Percentiles rank a stretch among this genome's conserved stretches.
Evolutionary conservation across 2,113 vertebrate species (phyloP).

Genomic region (Melanerpes aurifrons): DNA sequence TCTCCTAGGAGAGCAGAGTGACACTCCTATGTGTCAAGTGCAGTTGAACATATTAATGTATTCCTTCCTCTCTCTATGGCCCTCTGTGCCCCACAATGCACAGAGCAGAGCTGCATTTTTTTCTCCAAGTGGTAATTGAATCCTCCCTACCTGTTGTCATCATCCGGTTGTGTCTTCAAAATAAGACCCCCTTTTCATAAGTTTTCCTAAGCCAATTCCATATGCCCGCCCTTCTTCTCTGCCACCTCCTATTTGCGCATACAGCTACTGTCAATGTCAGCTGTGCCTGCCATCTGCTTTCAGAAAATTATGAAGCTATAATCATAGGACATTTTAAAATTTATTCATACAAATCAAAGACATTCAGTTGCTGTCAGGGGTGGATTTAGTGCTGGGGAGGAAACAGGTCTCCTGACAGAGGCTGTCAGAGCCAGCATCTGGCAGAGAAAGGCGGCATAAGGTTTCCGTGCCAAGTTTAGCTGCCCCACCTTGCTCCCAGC

Average conservation of each 20-base stretch:
- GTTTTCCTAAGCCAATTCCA: background rate
- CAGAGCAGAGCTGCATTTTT: background rate
- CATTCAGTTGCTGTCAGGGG: constrained; percentile 12
- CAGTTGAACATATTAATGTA: constrained; percentile 8
- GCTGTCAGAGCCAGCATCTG: background rate
- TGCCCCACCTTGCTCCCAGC: background rate
- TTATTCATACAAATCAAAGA: constrained; percentile 61
- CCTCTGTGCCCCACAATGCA: background rate
- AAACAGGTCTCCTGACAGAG: background rate
- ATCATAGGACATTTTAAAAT: constrained; percentile 69
- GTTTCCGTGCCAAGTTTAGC: background rate
- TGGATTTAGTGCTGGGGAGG: constrained; percentile 28
- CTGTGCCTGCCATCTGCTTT: constrained; percentile 80
- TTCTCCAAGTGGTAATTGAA: background rate
- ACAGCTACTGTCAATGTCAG: constrained; percentile 63
- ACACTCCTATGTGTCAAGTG: background rate
- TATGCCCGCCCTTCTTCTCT: constrained; percentile 37
- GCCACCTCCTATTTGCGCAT: constrained; percentile 56
- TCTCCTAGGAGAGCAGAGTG: background rate
- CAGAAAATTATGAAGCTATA: constrained; percentile 65
- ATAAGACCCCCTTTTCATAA: background rate
- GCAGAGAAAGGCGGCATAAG: background rate
- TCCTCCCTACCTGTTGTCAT: constrained; percentile 23
- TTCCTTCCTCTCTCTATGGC: background rate
- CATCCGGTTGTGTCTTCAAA: constrained; percentile 19